Base-by-base conservation (phyloP, 2,113 vertebrate species). In the Chunga burmeisteri region DNA sequence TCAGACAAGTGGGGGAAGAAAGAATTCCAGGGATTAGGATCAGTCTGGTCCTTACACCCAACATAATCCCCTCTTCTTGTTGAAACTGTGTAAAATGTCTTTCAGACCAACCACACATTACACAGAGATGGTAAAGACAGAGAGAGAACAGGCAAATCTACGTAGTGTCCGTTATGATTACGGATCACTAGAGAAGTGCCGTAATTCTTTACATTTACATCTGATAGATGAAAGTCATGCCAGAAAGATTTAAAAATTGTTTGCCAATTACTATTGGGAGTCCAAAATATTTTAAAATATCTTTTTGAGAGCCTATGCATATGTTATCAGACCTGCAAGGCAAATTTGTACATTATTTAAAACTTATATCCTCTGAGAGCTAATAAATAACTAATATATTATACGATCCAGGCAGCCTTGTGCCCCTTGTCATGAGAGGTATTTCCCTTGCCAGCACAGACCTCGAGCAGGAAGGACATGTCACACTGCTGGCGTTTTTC, bases 111-210 rank as follows among this genome's bases (percentile, higher is more conserved):
- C 32, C 14, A 18, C 3, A 4, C 10, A 4, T n/a, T 49, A 5
- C 26, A 44, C 10, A 61, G 27, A 16, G 17, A 26, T 16, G 11
- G 27, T 56, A 58, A 61, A 79, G 78, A 26, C 59, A 65, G 46
- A 44, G 46, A 29, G 29, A 52, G 17, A 79, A 66, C 6, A 55
- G 56, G 23, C 16, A 40, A 59, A 63, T 62, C 71, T 17, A 8
- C 2, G 0, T 29, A 29, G 16, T 3, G 4, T 32, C 42, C 13
- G 2, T 46, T 36, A 9, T 8, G 42, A 34, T n/a, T 46, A 19
- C 2, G 7, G n/a, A 11, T 74, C 26, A 6, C 1, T 8, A 27
- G 42, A 21, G 85, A 89, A 93, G 72, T 5, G 9, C 8, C 23
- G 23, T 38, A 5, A 38, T 62, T 70, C 72, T 61, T 90, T 34